Percentiles rank a stretch among this genome's conserved stretches.
phyloP scores from a whole-genome alignment of 2,113 vertebrate genomes.

The Lepus americanus region DNA sequence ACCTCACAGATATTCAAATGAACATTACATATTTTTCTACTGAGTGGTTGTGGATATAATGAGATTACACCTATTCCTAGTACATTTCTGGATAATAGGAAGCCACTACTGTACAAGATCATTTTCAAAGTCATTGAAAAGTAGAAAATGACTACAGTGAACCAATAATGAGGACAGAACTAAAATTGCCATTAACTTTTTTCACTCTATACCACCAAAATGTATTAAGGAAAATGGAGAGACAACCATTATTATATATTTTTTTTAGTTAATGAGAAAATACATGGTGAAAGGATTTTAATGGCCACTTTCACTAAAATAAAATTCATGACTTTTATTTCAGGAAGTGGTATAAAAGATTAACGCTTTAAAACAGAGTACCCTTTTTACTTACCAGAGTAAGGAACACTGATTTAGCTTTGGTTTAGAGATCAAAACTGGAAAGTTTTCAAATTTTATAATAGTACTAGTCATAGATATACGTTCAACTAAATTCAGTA shows the following conservation, averaged over 20 bases:
- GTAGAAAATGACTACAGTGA: slow-evolving; percentile 59
- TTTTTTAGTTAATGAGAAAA: slow-evolving; percentile 73
- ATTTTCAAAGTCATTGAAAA: slow-evolving; percentile 82
- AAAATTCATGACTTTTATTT: slow-evolving; percentile 35
- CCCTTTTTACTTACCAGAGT: slow-evolving; percentile 45
- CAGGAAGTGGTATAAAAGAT: slow-evolving; percentile 53
- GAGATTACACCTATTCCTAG: slow-evolving; percentile 78
- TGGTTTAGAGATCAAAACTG: background rate
- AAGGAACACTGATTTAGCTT: slow-evolving; percentile 45
- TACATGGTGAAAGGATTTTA: background rate
- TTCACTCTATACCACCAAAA: background rate
- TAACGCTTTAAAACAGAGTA: slow-evolving; percentile 44
- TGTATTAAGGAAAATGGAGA: slow-evolving; percentile 32
- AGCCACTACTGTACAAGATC: slow-evolving; percentile 59
- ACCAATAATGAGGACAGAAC: slow-evolving; percentile 67
- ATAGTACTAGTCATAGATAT: background rate
- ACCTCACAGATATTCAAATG: slow-evolving; percentile 79
- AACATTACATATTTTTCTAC: slow-evolving; percentile 79
- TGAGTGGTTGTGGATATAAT: slow-evolving; percentile 76
- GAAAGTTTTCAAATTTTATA: slow-evolving; percentile 1
- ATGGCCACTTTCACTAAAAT: slow-evolving; percentile 3
- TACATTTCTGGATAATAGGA: slow-evolving; percentile 71
- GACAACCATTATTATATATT: background rate
- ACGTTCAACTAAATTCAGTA: background rate
- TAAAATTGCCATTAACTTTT: slow-evolving; percentile 59